Evolutionary conservation across 2,888 invertebrate species (phyloP), one percentile per base, ranked within the genome.

Genomic region (Athetis lepigone): DNA sequence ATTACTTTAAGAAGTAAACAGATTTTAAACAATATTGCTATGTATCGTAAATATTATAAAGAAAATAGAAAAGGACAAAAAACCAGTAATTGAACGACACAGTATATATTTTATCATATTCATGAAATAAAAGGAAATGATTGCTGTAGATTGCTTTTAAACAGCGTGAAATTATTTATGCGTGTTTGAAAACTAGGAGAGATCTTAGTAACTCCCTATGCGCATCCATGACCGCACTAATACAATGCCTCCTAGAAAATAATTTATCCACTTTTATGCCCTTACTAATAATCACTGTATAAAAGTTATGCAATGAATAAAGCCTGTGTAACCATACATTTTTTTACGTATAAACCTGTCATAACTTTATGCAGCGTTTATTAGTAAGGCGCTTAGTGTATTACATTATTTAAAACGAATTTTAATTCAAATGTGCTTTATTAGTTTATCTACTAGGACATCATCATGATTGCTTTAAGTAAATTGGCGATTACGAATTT

Each of bases 131-230:
- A 67, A 47, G 37, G 16, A n/a, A 16, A 64, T 36, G 27, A 51
- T 29, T 21, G 18, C 11, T 9, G 33, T 27, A 50, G 19, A 59
- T 54, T 54, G 33, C 59, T 43, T 52, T 57, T 25, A 52, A 68
- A 49, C 61, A 60, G 62, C 52, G n/a, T 68, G 68, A 67, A 42
- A 57, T 68, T 40, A 58, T 69, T 57, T 69, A 74, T 58, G 50
- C 8, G 16, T n/a, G 58, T 46, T 73, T 49, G 8, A 46, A 6
- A n/a, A 42, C 16, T 52, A 23, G 2, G 9, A 27, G 9, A 2
- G n/a, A n/a, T 46, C 37, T 46, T 1, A 5, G 16, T 39, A 29
- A 64, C 23, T 37, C 23, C 57, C n/a, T 19, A 11, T 56, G 16
- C 36, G 2, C 23, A 39, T 29, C 16, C n/a, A 70, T 21, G 21